Evolutionary conservation across 2,797 vertebrate species (phyloP).

Genomic region (Nyctibius grandis): DNA sequence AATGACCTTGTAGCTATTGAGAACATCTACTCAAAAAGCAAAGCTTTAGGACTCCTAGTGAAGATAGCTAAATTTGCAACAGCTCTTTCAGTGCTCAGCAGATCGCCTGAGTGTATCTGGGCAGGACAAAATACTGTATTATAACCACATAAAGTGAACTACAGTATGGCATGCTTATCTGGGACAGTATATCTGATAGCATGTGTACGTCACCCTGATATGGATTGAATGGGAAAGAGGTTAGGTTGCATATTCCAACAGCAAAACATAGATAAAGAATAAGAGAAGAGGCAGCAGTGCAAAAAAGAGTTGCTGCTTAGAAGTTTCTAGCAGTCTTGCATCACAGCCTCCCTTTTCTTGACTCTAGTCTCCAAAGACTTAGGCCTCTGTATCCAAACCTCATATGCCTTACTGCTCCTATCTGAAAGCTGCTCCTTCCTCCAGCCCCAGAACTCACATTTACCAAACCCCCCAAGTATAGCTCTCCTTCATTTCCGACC

Average conservation of each 20-base stretch:
- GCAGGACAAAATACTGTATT: not conserved
- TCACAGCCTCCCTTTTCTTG: not conserved
- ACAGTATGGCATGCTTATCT: not conserved
- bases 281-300: not conserved
- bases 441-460: not conserved
- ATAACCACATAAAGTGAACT: not conserved
- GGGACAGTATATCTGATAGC: not conserved
- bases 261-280: not conserved
- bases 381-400: not conserved
- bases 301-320: not conserved
- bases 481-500: not conserved
- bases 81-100: not conserved
- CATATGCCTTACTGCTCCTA: fast-evolving
- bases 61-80: not conserved
- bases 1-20: not conserved
- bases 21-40: not conserved
- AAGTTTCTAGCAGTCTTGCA: not conserved
- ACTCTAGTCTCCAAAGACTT: not conserved
- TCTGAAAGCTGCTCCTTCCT: not conserved
- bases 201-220: not conserved
- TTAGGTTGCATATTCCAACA: not conserved
- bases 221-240: not conserved
- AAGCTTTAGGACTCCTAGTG: not conserved
- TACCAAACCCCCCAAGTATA: not conserved
- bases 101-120: not conserved